phyloP scores from a whole-genome alignment of 2,888 invertebrate genomes.

The Sepiola atlantica region DNA sequence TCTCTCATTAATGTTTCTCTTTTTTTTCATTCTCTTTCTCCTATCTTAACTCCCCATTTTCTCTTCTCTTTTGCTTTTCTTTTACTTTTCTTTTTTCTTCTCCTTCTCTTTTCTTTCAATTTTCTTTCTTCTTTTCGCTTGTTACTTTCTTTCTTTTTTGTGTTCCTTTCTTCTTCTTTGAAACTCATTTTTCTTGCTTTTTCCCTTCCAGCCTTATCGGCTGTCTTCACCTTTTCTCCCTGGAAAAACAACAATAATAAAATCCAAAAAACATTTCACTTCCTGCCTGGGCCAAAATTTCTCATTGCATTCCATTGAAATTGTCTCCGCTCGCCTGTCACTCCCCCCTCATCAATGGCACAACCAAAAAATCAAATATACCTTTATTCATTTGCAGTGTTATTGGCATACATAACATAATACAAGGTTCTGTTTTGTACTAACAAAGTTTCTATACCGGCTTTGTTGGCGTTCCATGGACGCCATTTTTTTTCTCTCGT shows the following conservation, averaged over 20 bases:
- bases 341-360: not conserved
- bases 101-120: not conserved
- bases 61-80: not conserved
- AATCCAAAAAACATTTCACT: not conserved
- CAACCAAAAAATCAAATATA: conserved; percentile 1
- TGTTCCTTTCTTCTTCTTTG: not conserved
- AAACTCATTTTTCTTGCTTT: no score
- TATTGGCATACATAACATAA: not conserved
- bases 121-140: not conserved
- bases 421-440: conserved; percentile 11
- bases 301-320: not conserved
- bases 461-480: not conserved
- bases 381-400: not conserved
- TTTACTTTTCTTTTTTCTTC: not conserved
- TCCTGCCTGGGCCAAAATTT: not conserved
- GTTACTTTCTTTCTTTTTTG: not conserved
- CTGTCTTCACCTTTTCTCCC: not conserved
- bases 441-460: not conserved
- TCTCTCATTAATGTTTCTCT: no score
- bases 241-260: not conserved
- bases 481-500: not conserved
- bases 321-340: not conserved
- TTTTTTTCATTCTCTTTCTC: not conserved
- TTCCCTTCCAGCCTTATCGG: not conserved
- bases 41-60: not conserved